Evolutionary conservation across 35 echinoderm and acorn worm genomes (phyloP).

Genomic region (Chiridota heheva): DNA sequence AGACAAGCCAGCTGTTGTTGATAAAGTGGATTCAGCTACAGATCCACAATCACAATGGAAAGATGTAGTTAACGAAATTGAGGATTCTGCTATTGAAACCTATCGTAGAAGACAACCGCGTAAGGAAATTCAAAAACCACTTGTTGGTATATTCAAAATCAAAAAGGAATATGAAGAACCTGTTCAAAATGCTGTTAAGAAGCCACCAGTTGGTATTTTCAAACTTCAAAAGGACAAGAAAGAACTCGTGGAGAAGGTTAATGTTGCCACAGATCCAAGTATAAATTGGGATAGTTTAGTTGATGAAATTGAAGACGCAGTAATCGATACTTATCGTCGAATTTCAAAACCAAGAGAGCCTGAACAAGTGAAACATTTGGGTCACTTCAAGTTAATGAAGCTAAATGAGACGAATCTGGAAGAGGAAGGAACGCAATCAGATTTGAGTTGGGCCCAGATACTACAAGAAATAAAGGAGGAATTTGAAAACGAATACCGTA

Average conservation of each 20-base stretch:
- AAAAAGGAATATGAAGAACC: too few relatives aligned
- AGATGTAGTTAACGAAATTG: constrained; percentile 11
- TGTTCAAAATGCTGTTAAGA: too few relatives aligned
- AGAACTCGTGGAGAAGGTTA: neutral
- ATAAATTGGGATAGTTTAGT: neutral
- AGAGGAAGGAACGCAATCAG: constrained; percentile 16
- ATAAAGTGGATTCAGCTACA: constrained; percentile 17
- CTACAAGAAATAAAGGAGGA: constrained; percentile 29
- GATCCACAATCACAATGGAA: constrained; percentile 16
- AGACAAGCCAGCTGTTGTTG: neutral
- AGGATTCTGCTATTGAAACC: constrained; percentile 16
- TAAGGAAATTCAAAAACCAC: too few relatives aligned
- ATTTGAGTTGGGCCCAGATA: constrained; percentile 18
- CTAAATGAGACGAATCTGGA: neutral
- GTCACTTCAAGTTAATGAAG: neutral
- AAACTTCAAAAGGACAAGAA: constrained; percentile 30
- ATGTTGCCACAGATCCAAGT: constrained; percentile 25
- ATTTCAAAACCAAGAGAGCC: neutral
- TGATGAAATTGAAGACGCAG: constrained; percentile 11
- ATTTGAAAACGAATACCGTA: constrained; percentile 42
- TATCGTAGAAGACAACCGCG: constrained; percentile 23
- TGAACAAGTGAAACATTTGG: constrained; percentile 8
- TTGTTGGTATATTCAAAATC: too few relatives aligned
- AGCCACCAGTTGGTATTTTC: constrained; percentile 20
- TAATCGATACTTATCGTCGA: constrained; percentile 20